phyloP scores from a whole-genome alignment of 2,888 invertebrate genomes.

The Unio delphinus region DNA sequence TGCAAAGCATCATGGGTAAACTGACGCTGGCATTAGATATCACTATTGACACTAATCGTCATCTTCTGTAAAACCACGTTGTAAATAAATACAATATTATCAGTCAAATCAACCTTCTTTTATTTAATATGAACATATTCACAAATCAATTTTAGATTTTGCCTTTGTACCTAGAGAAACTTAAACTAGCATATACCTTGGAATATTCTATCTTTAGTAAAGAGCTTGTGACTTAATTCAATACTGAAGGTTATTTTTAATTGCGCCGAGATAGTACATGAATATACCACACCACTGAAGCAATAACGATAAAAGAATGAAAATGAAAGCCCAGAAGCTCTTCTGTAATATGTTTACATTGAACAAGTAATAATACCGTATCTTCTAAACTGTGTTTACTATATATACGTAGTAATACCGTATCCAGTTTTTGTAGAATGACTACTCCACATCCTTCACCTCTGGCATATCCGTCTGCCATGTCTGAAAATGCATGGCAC shows the following conservation, averaged over 20 bases:
- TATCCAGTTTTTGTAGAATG: conserved; percentile 36
- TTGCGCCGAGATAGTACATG: too few species aligned
- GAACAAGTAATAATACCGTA: conserved; percentile 20
- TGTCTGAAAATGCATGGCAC: conserved; percentile 43
- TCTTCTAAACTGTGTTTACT: background rate
- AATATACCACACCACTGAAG: too few species aligned
- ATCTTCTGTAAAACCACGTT: too few species aligned
- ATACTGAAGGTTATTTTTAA: too few species aligned
- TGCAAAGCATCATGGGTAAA: too few species aligned
- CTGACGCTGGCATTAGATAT: too few species aligned
- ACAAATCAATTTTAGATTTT: too few species aligned
- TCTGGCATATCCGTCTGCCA: conserved; percentile 50
- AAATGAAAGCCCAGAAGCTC: background rate
- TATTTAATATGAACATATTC: too few species aligned
- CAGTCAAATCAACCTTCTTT: too few species aligned
- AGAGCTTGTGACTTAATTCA: background rate
- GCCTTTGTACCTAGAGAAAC: background rate
- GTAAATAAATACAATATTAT: too few species aligned
- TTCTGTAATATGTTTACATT: background rate
- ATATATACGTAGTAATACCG: conserved; percentile 19
- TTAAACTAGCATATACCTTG: too few species aligned
- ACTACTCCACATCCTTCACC: conserved; percentile 55
- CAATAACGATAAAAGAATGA: background rate
- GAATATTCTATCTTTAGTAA: background rate
- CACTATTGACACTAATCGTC: too few species aligned